These are phyloP conservation scores for Vireo altiloquus DNA, from an alignment of 2,113 vertebrate species.

Conservation along the genomic window DNA sequence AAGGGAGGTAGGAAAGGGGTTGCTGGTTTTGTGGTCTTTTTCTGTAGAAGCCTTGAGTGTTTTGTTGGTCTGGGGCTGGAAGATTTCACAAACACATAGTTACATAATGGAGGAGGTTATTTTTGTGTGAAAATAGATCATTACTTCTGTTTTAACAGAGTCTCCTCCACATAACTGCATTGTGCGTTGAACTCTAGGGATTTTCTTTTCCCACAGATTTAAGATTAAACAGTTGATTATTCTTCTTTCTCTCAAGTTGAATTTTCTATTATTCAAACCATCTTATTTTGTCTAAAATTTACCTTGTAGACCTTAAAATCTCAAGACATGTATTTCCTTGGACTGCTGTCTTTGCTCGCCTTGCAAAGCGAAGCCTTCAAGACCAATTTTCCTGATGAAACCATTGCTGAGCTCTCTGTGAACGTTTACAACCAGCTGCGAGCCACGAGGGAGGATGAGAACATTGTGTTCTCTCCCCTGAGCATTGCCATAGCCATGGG, in stretches of 20 bases:
- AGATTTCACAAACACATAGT: not conserved
- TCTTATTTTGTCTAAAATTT: not conserved
- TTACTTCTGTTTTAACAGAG: not conserved
- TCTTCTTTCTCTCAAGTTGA: not conserved
- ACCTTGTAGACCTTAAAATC: slow-evolving; percentile 44
- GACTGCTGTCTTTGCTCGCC: slow-evolving; percentile 78
- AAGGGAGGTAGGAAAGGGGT: not conserved
- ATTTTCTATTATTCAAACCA: not conserved
- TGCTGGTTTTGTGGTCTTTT: not conserved
- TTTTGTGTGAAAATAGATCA: not conserved
- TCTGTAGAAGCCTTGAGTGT: not conserved
- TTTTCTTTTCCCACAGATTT: not conserved
- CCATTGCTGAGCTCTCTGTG: slow-evolving; percentile 87
- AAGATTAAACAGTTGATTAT: not conserved
- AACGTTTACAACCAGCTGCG: slow-evolving; percentile 90
- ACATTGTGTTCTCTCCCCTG: slow-evolving; percentile 93
- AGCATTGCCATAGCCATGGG: slow-evolving; percentile 88
- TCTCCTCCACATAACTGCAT: not conserved
- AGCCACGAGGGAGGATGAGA: slow-evolving; percentile 85
- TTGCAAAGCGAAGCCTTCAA: slow-evolving; percentile 75
- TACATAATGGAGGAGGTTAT: not conserved
- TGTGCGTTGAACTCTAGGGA: not conserved
- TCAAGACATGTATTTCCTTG: slow-evolving; percentile 79
- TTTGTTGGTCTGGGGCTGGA: not conserved
- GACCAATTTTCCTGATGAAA: slow-evolving; percentile 81